Conservation (phyloP, 2,113 vertebrate genomes). For the Nannospalax galili region DNA sequence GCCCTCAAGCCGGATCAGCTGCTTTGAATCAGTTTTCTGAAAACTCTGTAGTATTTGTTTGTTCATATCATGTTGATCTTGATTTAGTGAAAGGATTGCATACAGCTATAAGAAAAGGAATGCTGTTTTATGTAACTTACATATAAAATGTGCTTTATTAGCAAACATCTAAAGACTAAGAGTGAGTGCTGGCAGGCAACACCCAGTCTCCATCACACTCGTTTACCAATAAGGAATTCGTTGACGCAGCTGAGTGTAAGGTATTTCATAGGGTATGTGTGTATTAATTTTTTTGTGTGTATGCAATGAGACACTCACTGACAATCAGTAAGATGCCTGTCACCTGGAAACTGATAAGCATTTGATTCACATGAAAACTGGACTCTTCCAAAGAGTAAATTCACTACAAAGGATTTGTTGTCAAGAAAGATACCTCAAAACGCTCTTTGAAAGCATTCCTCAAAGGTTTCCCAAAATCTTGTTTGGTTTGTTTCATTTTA, state of each 20-base stretch:
- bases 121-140: neutral
- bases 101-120: neutral
- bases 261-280: neutral
- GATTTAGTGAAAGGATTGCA: neutral
- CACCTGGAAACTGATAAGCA: neutral
- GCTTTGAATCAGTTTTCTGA: slow-evolving; percentile 33
- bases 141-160: neutral
- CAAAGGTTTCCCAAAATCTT: neutral
- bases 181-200: neutral
- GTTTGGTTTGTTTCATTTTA: neutral
- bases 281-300: neutral
- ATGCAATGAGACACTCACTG: neutral
- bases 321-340: neutral
- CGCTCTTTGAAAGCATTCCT: neutral
- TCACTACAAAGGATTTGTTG: neutral
- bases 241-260: neutral
- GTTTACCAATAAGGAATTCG: neutral
- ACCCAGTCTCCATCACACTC: neutral
- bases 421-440: neutral
- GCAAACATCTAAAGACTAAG: neutral
- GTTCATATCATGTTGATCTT: neutral
- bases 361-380: neutral
- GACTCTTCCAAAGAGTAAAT: neutral
- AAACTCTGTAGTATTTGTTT: neutral
- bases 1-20: neutral